These are phyloP conservation scores for Hydrozoanthus tunicans DNA, from an alignment of 64 coral and sea anemone genomes.

Conservation along the genomic window DNA sequence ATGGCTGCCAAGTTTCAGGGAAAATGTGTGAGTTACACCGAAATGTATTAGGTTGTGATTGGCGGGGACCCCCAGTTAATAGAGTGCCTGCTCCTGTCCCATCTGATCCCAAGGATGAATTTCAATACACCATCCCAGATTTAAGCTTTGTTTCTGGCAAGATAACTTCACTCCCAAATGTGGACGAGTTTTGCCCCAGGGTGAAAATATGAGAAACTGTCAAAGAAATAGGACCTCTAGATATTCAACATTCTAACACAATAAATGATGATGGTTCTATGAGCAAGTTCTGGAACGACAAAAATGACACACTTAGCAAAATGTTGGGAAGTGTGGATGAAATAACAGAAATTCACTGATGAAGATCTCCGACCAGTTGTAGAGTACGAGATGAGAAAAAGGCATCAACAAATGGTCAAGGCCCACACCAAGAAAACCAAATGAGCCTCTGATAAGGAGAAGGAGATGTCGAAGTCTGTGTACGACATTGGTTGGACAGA, in stretches of 20 bases:
- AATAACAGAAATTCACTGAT: background rate
- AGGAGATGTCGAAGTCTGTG: constrained; percentile 26
- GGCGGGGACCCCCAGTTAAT: background rate
- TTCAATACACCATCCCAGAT: constrained; percentile 15
- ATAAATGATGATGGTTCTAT: background rate
- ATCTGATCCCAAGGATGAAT: background rate
- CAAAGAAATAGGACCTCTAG: background rate
- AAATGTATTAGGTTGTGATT: background rate
- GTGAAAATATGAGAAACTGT: constrained; percentile 4
- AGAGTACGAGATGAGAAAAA: constrained; percentile 32
- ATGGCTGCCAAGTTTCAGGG: background rate
- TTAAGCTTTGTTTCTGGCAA: background rate
- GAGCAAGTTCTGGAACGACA: background rate
- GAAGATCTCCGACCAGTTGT: constrained; percentile 20
- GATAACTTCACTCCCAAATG: background rate
- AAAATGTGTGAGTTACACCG: background rate
- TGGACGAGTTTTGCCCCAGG: constrained; percentile 27
- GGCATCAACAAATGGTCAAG: constrained; percentile 2
- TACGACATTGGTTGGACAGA: constrained; percentile 20
- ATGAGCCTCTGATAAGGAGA: constrained; percentile 13
- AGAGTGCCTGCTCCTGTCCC: background rate
- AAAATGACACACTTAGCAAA: constrained; percentile 16
- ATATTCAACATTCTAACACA: background rate
- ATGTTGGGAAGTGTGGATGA: constrained; percentile 24
- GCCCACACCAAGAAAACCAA: constrained; percentile 17